Base-by-base conservation (phyloP, 2,113 vertebrate genomes). In the Actenoides lindsayi region DNA sequence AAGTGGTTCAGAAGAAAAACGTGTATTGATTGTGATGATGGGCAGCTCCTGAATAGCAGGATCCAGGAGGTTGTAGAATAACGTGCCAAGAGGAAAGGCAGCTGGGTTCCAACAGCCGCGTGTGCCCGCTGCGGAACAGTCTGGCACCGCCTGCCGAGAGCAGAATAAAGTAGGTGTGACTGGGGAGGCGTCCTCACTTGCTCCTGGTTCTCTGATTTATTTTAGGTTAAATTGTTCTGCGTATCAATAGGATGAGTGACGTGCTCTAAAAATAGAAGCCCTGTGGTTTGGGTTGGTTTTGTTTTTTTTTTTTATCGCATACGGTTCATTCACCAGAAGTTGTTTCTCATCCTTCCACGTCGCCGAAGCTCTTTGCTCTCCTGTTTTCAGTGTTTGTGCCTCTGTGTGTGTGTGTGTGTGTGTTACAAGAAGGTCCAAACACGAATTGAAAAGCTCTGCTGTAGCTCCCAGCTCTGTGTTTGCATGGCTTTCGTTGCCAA, bases 401-500 rank as follows among this genome's bases (percentile, higher is more conserved):
- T 41, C 5, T 41, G 41, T 41, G 41, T 41, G 41, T 64, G 20
- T 54, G 89, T 70, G 69, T 56, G 19, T 64, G 76, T 64, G 73
- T 60, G 82, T 67, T 42, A 11, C 6, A 12, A 2, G 63, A 59
- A 60, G 62, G 59, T 64, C 56, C 70, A 21, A 8, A 4, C 68
- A 6, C 27, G 3, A 24, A 1, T 16, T 78, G 89, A 48, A 75
- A n/a, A 84, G 89, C 96, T 71, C 63, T 94, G 93, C 93, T 68
- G 92, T 73, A 54, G 79, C 35, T 51, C 78, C n/a, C 88, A 35
- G 83, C 93, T 95, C 46, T 25, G 87, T 97, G 94, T 97, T 11
- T 97, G 97, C 95, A 97, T 96, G 96, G 95, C 95, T 94, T 81
- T 67, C 88, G 35, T 51, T 76, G 78, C 50, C 82, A 0, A 3